A percentile compares a stretch with the other conserved stretches of the same genome.
phyloP scores from a whole-genome alignment of 2,888 invertebrate genomes.

The Poecilus cupreus region DNA sequence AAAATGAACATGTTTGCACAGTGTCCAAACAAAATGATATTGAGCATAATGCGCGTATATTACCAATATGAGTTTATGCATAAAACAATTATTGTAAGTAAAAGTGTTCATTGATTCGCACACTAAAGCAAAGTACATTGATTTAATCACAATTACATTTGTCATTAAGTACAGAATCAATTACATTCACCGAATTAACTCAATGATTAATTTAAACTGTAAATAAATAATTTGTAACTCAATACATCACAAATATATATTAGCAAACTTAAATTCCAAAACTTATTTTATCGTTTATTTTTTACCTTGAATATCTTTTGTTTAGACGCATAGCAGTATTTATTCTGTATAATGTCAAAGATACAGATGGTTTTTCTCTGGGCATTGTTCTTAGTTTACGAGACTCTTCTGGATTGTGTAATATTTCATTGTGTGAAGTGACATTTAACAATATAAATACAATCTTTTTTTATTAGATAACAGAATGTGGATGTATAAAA shows the following conservation, averaged over 20 bases:
- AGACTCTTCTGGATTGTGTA: conserved; percentile 9
- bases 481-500: background rate
- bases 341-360: conserved; percentile 15
- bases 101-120: background rate
- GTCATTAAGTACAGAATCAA: background rate
- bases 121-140: background rate
- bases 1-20: background rate
- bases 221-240: background rate
- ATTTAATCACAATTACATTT: background rate
- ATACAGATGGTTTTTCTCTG: background rate
- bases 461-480: conserved; percentile 11
- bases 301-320: background rate
- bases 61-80: background rate
- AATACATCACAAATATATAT: background rate
- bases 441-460: conserved; percentile 7
- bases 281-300: too few species aligned
- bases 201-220: background rate
- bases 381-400: background rate
- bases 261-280: too few species aligned
- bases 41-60: background rate
- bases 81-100: background rate
- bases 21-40: background rate
- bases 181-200: background rate
- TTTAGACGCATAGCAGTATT: background rate
- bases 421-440: conserved; percentile 32